phyloP scores from a whole-genome alignment of 1,140 invertebrate genomes.

The Scaptomyza pallida region DNA sequence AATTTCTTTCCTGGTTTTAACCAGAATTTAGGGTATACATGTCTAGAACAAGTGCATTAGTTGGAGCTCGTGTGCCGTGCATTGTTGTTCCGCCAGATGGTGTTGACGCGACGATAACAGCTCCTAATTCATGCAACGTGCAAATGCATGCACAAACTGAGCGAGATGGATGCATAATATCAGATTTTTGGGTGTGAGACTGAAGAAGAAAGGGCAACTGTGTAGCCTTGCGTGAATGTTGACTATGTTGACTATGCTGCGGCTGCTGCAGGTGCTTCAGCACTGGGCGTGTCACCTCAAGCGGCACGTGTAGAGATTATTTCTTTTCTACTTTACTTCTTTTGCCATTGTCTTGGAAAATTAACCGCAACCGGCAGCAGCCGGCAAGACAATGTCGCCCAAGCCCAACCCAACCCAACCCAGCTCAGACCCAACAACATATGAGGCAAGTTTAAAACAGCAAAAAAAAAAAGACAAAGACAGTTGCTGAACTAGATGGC shows the following conservation, averaged over 20 bases:
- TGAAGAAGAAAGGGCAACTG: neutral
- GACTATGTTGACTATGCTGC: constrained; percentile 7
- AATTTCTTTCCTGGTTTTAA: neutral
- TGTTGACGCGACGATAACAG: constrained; percentile 65
- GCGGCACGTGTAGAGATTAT: constrained; percentile 77
- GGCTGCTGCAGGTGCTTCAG: constrained; percentile 27
- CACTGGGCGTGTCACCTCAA: constrained; percentile 59
- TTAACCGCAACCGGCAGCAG: constrained; percentile 67
- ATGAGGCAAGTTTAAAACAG: constrained; percentile 46
- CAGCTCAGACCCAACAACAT: constrained; percentile 32
- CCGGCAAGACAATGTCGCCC: constrained; percentile 43
- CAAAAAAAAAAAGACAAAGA: constrained; percentile 48
- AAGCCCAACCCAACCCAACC: neutral
- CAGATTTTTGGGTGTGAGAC: neutral
- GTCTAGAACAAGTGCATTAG: constrained; percentile 45
- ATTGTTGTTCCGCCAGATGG: constrained; percentile 70
- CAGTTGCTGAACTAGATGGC: constrained; percentile 6
- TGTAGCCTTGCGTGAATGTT: constrained; percentile 10
- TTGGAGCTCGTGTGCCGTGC: constrained; percentile 38
- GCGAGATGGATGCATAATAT: constrained; percentile 19
- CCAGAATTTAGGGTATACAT: neutral
- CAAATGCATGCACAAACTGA: constrained; percentile 50
- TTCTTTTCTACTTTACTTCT: constrained; percentile 60
- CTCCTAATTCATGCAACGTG: constrained; percentile 63
- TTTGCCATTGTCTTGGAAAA: constrained; percentile 77